phyloP scores from a whole-genome alignment of 2,888 invertebrate genomes.

The Ceraclea dissimilis region DNA sequence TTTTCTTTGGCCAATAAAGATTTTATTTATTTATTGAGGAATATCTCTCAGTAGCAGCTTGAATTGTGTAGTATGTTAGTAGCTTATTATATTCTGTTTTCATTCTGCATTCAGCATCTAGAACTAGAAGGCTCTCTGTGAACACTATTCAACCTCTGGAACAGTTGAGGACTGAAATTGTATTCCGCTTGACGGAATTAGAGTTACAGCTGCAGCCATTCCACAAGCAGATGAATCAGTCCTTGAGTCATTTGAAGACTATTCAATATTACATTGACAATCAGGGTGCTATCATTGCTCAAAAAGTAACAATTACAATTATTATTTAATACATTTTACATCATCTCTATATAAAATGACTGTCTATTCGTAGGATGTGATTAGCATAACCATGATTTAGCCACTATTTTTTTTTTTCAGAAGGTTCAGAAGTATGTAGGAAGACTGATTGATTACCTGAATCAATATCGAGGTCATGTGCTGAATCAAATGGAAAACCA shows the following conservation, averaged over 20 bases:
- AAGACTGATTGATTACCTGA: conserved; percentile 57
- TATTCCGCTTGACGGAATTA: conserved; percentile 68
- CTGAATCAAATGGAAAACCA: conserved; percentile 53
- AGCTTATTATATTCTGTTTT: neutral
- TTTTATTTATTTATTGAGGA: too few relatives aligned
- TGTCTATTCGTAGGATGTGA: too few relatives aligned
- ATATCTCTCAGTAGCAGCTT: too few relatives aligned
- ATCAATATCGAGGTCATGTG: conserved; percentile 61
- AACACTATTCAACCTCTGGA: conserved; percentile 62
- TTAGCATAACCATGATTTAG: too few relatives aligned
- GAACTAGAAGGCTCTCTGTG: conserved; percentile 57
- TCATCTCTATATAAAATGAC: neutral
- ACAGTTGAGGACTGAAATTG: conserved; percentile 60
- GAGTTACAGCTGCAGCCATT: conserved; percentile 67
- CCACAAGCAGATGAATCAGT: conserved; percentile 63
- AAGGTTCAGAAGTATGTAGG: conserved; percentile 50
- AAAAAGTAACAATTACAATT: conserved; percentile 45
- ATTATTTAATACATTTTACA: neutral
- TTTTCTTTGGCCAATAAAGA: too few relatives aligned
- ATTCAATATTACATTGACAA: conserved; percentile 70
- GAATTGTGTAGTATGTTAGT: too few relatives aligned
- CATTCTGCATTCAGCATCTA: conserved; percentile 37
- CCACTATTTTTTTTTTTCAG: conserved; percentile 33
- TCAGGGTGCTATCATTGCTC: conserved; percentile 62
- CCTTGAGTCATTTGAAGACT: conserved; percentile 65